A percentile compares a stretch with the other conserved stretches of the same genome.
Evolutionary conservation across 2,113 vertebrate genomes (phyloP).

Genomic region (Balaeniceps rex): DNA sequence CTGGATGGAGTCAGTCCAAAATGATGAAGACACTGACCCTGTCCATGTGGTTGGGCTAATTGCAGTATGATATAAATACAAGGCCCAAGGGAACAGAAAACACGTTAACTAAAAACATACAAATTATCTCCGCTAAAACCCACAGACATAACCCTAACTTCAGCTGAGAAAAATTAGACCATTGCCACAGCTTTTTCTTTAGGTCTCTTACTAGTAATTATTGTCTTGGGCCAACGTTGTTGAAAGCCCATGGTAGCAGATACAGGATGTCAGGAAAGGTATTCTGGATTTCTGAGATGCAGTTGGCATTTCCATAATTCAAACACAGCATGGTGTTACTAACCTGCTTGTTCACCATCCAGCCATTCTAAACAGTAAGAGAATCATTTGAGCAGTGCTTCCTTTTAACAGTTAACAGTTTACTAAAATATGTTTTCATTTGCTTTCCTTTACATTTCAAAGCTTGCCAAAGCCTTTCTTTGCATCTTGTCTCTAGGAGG

Average conservation of each 20-base stretch:
- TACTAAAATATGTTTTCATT: background rate
- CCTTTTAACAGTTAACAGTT: background rate
- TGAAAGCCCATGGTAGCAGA: background rate
- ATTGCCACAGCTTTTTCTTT: background rate
- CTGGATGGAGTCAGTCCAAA: background rate
- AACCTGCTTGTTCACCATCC: background rate
- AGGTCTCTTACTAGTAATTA: background rate
- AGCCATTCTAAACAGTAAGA: background rate
- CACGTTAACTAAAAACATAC: background rate
- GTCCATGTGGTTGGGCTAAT: background rate
- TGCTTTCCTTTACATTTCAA: background rate
- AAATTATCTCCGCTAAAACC: background rate
- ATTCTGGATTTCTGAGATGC: background rate
- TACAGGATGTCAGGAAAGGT: background rate
- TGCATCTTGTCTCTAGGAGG: background rate
- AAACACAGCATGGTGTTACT: background rate
- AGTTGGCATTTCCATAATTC: background rate
- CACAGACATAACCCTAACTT: background rate
- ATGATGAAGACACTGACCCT: background rate
- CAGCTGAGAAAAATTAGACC: background rate
- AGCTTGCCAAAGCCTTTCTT: background rate
- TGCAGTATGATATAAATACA: background rate
- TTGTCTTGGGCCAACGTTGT: background rate
- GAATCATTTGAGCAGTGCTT: background rate
- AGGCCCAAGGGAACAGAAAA: background rate